These are phyloP conservation scores for Tetranychus cinnabarinus DNA, from an alignment of 1,140 invertebrate species.

Conservation along the genomic window DNA sequence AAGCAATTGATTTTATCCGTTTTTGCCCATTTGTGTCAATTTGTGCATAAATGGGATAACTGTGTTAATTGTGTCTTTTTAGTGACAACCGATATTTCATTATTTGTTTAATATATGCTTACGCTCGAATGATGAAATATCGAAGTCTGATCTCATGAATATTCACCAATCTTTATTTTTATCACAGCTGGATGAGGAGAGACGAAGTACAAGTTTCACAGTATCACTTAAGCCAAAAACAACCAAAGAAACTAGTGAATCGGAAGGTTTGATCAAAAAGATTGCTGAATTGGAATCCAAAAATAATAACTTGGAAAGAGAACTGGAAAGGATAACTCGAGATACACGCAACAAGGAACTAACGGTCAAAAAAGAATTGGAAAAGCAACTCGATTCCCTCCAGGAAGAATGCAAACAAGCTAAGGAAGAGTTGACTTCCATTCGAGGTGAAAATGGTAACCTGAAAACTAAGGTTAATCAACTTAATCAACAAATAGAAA, in stretches of 20 bases:
- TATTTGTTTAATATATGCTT: too few relatives aligned
- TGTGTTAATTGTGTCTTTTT: too few relatives aligned
- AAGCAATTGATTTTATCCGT: too few relatives aligned
- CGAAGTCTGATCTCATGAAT: too few relatives aligned
- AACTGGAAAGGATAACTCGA: not conserved
- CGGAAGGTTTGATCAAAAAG: not conserved
- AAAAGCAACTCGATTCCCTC: not conserved
- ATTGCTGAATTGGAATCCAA: not conserved
- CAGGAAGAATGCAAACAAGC: not conserved
- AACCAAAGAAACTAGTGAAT: not conserved
- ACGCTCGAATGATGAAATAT: too few relatives aligned
- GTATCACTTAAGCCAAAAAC: not conserved
- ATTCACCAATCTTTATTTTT: not conserved
- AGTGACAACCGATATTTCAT: too few relatives aligned
- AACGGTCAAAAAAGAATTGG: not conserved
- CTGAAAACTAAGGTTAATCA: conserved; percentile 23
- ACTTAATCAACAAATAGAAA: conserved; percentile 33
- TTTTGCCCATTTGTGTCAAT: too few relatives aligned
- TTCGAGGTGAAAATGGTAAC: conserved; percentile 24
- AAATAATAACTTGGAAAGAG: not conserved
- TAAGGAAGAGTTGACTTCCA: not conserved
- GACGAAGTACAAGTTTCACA: not conserved
- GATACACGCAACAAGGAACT: not conserved
- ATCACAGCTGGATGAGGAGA: not conserved
- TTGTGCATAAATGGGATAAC: too few relatives aligned